These are phyloP conservation scores for Micronycteris hirsuta DNA, from an alignment of 2,113 vertebrate species.

Conservation along the genomic window DNA sequence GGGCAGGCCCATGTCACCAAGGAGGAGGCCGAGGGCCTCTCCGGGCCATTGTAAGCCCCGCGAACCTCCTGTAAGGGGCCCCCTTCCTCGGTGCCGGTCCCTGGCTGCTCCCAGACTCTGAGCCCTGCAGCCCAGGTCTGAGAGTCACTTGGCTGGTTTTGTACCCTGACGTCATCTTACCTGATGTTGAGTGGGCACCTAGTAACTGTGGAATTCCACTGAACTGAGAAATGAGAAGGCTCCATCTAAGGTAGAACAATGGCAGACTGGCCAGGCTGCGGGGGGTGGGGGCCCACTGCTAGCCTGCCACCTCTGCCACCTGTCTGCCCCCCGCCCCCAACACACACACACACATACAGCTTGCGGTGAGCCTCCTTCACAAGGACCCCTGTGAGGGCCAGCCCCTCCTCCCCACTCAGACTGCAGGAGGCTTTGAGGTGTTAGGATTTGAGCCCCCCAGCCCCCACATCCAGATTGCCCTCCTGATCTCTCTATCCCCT, in stretches of 20 bases:
- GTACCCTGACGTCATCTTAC: accelerated
- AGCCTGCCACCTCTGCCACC: background rate
- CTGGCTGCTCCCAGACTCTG: background rate
- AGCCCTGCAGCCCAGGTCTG: background rate
- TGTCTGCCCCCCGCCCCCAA: background rate
- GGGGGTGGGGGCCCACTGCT: background rate
- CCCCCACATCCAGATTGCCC: constrained; percentile 59
- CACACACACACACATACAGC: background rate
- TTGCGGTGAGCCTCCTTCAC: accelerated
- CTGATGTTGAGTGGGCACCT: background rate
- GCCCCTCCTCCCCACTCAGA: background rate
- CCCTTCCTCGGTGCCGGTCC: accelerated
- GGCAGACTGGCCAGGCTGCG: background rate
- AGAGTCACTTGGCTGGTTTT: accelerated
- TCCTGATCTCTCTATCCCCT: constrained; percentile 80
- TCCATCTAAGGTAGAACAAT: no score
- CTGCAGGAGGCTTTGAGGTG: constrained; percentile 52
- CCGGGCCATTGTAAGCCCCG: background rate
- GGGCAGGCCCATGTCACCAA: no score
- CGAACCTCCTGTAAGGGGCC: background rate
- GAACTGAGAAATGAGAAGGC: background rate
- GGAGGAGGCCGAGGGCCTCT: background rate
- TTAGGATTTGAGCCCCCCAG: background rate
- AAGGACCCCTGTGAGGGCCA: accelerated
- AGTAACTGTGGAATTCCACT: accelerated